A percentile compares a stretch with the other conserved stretches of the same genome.
Evolutionary conservation across 2,888 invertebrate species (phyloP).

Genomic region (Doris montereyensis): DNA sequence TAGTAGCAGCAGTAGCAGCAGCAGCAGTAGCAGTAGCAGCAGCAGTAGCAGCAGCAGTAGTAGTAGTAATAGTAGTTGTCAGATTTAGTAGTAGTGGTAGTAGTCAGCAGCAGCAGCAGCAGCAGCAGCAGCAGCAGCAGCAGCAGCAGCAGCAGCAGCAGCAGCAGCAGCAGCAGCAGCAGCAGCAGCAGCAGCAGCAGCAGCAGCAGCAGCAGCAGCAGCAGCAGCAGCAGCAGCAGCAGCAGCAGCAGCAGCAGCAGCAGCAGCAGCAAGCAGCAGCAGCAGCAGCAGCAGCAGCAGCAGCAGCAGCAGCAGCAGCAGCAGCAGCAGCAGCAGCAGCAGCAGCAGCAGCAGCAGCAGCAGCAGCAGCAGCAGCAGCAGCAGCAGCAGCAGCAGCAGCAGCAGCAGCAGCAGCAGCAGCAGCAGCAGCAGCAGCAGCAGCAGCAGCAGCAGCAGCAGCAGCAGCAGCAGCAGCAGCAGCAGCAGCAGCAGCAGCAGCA

Average conservation of each 20-base stretch:
- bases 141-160: conserved; percentile 8
- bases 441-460: neutral
- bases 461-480: neutral
- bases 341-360: conserved; percentile 5
- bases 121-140: conserved; percentile 8
- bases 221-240: neutral
- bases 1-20: conserved; percentile 9
- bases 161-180: neutral
- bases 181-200: neutral
- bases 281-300: neutral
- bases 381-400: conserved; percentile 2
- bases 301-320: neutral
- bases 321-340: neutral
- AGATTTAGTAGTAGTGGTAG: too few relatives aligned
- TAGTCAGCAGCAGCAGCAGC: too few relatives aligned
- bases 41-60: neutral
- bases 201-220: neutral
- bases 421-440: conserved; percentile 2
- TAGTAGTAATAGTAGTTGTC: too few relatives aligned
- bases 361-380: conserved; percentile 11
- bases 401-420: conserved; percentile 14
- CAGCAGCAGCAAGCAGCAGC: too few relatives aligned
- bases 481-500: neutral
- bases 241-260: conserved; percentile 3
- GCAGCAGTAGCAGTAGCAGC: neutral